phyloP scores from a whole-genome alignment of 2,797 vertebrate species.

The Rallus crepitans region DNA sequence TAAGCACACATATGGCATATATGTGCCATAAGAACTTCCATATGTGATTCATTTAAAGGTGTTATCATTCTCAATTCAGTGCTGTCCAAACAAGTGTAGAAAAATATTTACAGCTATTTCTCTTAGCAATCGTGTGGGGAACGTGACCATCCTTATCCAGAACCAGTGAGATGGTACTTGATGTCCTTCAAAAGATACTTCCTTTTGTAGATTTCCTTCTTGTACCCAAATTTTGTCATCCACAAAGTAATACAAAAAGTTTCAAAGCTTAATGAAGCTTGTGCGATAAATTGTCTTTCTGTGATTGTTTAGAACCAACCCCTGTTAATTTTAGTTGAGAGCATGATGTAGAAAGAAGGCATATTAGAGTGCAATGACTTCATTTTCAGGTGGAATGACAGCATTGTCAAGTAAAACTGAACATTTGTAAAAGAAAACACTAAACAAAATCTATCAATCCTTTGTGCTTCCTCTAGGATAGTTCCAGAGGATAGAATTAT shows the following conservation, averaged over 20 bases:
- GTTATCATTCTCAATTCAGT: not conserved
- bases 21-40: not conserved
- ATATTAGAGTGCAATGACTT: not conserved
- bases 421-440: not conserved
- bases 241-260: rapidly evolving
- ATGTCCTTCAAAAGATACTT: not conserved
- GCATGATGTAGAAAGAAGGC: not conserved
- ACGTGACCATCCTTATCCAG: not conserved
- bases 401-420: not conserved
- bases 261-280: not conserved
- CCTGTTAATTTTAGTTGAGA: not conserved
- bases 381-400: not conserved
- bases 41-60: not conserved
- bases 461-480: not conserved
- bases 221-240: not conserved
- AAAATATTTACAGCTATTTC: not conserved
- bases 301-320: not conserved
- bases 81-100: not conserved
- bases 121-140: not conserved
- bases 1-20: no score
- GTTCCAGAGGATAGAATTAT: not conserved
- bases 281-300: not conserved
- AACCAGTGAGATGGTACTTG: not conserved
- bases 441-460: not conserved
- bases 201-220: not conserved